phyloP scores from a whole-genome alignment of 2,113 vertebrate genomes.

The Lophochroa leadbeateri region DNA sequence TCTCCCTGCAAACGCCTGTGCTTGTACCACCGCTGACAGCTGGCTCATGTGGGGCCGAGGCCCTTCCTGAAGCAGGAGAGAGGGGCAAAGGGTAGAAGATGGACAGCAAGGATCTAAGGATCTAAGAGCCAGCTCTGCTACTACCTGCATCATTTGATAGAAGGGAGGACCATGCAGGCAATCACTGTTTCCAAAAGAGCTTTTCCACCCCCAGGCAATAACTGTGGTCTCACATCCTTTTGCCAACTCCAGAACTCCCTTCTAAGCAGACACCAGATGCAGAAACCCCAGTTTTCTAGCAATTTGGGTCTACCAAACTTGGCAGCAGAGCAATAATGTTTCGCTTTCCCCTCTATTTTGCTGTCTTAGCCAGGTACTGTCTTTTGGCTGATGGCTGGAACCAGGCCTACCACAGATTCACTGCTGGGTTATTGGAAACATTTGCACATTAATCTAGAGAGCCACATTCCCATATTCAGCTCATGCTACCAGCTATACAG shows the following conservation, averaged over 20 bases:
- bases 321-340: not conserved
- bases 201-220: not conserved
- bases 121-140: not conserved
- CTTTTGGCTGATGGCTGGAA: not conserved
- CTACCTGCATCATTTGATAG: fast-evolving
- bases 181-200: not conserved
- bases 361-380: not conserved
- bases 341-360: not conserved
- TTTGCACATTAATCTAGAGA: not conserved
- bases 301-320: not conserved
- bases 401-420: not conserved
- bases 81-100: not conserved
- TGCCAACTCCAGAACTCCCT: not conserved
- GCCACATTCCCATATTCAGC: not conserved
- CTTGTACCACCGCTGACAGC: not conserved
- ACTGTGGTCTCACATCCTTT: not conserved
- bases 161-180: not conserved
- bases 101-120: not conserved
- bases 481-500: not conserved
- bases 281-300: not conserved
- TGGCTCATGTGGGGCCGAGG: not conserved
- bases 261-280: not conserved
- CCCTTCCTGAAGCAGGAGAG: fast-evolving
- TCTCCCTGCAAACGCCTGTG: not conserved
- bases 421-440: not conserved